Percentiles rank a stretch among this genome's conserved stretches.
phyloP scores from a whole-genome alignment of 92 coral and sea anemone species.

The Heteractis magnifica region DNA sequence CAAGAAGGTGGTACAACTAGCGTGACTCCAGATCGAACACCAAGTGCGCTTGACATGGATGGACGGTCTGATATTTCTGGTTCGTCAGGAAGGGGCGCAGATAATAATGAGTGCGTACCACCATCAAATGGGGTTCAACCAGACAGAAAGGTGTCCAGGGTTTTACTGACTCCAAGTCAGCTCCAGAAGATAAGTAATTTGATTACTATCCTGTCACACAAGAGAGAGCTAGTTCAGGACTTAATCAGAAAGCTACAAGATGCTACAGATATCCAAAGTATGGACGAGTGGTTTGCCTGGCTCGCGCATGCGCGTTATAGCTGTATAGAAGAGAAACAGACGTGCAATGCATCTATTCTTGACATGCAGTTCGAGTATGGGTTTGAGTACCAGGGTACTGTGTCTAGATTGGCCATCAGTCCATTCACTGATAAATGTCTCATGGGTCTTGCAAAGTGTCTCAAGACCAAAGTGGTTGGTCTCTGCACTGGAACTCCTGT shows the following conservation, averaged over 20 bases:
- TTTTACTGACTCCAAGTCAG: slow-evolving; percentile 62
- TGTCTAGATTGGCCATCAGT: slow-evolving; percentile 83
- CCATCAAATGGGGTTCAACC: slow-evolving; percentile 25
- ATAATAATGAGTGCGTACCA: slow-evolving; percentile 27
- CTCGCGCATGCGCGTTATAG: slow-evolving; percentile 74
- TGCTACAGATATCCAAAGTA: slow-evolving; percentile 50
- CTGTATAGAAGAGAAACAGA: slow-evolving; percentile 70
- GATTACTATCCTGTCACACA: slow-evolving; percentile 74
- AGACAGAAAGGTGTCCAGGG: slow-evolving; percentile 29
- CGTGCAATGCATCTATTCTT: slow-evolving; percentile 62
- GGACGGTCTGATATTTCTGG: slow-evolving; percentile 62
- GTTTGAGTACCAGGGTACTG: slow-evolving; percentile 95
- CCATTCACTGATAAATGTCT: slow-evolving; percentile 93
- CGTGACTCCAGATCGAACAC: slow-evolving; percentile 58
- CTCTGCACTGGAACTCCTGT: slow-evolving; percentile 86
- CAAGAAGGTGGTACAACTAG: slow-evolving; percentile 64
- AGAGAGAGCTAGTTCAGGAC: slow-evolving; percentile 71
- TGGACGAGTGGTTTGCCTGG: slow-evolving; percentile 84
- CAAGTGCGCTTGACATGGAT: slow-evolving; percentile 61
- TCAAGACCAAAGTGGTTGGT: slow-evolving; percentile 78
- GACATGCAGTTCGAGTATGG: slow-evolving; percentile 83
- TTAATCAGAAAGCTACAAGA: slow-evolving; percentile 42
- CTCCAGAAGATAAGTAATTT: slow-evolving; percentile 82
- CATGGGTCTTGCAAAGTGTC: slow-evolving; percentile 87
- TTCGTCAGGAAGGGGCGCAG: slow-evolving; percentile 44